Evolutionary conservation across 2,113 vertebrate species (phyloP).

Genomic region (Nesogale talazaci): DNA sequence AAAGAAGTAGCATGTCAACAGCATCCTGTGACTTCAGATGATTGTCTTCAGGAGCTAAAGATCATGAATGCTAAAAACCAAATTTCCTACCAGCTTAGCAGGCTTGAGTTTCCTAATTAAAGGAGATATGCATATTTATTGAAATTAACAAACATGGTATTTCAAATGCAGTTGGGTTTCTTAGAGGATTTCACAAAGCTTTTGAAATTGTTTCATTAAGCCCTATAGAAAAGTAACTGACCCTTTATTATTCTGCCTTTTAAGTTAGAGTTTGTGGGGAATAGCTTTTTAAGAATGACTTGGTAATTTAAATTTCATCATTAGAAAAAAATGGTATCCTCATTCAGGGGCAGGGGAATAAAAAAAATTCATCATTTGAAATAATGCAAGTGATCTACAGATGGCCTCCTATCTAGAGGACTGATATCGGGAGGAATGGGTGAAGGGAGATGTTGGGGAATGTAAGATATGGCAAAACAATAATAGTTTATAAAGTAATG

Average conservation of each 20-base stretch:
- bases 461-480: no score
- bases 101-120: neutral
- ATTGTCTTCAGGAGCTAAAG: neutral
- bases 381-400: no score
- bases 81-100: neutral
- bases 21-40: neutral
- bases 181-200: neutral
- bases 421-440: no score
- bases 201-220: constrained; percentile 6
- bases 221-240: neutral
- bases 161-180: neutral
- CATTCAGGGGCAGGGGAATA: no score
- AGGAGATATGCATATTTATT: neutral
- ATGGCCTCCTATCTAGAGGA: no score
- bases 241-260: neutral
- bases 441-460: no score
- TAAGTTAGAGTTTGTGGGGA: neutral
- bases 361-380: no score
- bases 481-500: no score
- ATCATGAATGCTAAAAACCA: neutral
- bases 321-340: no score
- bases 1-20: neutral
- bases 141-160: neutral
- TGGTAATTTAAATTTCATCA: no score
- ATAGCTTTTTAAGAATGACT: neutral